Evolutionary conservation across 2,113 vertebrate species (phyloP).

Genomic region (Ceyx melanurus): DNA sequence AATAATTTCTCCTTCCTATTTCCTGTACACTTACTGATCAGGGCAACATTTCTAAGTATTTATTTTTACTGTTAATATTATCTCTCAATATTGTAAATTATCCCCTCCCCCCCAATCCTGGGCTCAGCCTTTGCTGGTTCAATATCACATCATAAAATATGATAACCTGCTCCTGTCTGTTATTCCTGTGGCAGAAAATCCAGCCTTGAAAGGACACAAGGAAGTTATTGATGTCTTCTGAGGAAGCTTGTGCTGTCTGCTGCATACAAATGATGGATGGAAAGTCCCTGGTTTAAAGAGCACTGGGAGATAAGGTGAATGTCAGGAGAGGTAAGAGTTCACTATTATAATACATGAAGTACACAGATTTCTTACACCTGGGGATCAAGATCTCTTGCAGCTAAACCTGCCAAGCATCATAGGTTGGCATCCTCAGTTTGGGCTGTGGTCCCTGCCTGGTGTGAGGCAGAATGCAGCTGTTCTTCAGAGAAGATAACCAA

Average conservation of each 20-base stretch:
- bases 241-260: background rate
- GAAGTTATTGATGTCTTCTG: background rate
- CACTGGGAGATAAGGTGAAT: background rate
- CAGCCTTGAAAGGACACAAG: background rate
- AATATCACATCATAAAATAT: background rate
- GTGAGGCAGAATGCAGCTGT: rapidly evolving
- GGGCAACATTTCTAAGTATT: background rate
- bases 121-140: background rate
- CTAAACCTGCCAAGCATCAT: background rate
- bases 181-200: background rate
- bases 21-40: background rate
- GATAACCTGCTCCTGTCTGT: background rate
- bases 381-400: too few relatives aligned
- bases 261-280: background rate
- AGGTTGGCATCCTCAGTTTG: background rate
- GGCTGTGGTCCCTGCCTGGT: background rate
- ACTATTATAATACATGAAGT: background rate
- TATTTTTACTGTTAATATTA: background rate
- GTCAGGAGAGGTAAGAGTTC: background rate
- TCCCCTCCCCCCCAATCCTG: rapidly evolving
- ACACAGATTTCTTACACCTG: too few relatives aligned
- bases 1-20: background rate
- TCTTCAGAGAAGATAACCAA: background rate
- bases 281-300: background rate
- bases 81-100: background rate